Evolutionary conservation across 2,113 vertebrate genomes (phyloP), one percentile per base, ranked within the genome.

Genomic region (Sisor rabdophorus): DNA sequence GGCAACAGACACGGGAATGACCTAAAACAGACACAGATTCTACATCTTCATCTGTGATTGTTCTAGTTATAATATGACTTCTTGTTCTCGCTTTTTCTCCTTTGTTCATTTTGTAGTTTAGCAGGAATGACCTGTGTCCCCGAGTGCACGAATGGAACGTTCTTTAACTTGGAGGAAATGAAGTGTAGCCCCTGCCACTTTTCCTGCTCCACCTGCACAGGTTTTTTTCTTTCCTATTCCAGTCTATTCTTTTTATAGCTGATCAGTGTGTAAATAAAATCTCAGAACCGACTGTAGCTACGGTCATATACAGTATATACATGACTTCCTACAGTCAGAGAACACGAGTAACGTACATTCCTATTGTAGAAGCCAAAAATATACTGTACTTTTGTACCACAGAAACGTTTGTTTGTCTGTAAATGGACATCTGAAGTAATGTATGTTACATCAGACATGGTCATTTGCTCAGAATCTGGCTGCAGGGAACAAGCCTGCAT

Each of bases 41-140:
- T 52, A 47, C 20, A 11, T 65, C 32, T 15, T 65, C 64, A 67
- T 50, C 22, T n/a, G 20, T 68, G 15, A 28, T 10, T 52, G 24
- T 69, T 10, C 16, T 30, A 52, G 40, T 30, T 52, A 30, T 26
- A 50, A 50, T 16, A 20, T 52, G 19, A 71, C 11, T 13, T 48
- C 24, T 47, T 73, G 22, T 50, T 32, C n/a, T 64, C 30, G 47
- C 11, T 78, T 11, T 56, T 30, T 19, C 32, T 71, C 61, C 9
- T 79, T n/a, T 73, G 11, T 76, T 71, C 16, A 69, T 78, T 20
- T 19, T 77, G 55, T 85, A 98, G 96, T 85, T 87, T 96, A 36
- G 91, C 89, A n/a, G 92, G 95, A 71, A 93, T 93, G 79, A 94
- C 87, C 79, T 98, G 96, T 8, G 84, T 96, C 56, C 94, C 93